These are phyloP conservation scores for Gopherus flavomarginatus DNA, from an alignment of 2,113 vertebrate genomes.

Conservation along the genomic window DNA sequence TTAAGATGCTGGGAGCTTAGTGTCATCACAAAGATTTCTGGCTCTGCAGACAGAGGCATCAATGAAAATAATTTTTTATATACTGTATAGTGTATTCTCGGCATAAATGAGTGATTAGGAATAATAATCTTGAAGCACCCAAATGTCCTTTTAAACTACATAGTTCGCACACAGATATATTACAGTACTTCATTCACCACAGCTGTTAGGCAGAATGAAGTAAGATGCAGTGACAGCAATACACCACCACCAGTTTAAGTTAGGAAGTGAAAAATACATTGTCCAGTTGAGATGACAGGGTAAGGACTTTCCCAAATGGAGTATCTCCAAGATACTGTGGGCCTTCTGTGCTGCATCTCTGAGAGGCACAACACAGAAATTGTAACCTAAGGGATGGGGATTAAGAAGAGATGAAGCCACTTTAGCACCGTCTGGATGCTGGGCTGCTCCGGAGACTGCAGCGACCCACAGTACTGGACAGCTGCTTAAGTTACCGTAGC, in stretches of 20 bases:
- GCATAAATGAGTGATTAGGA: background rate
- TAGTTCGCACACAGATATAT: background rate
- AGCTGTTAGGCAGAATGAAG: background rate
- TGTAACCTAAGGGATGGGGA: background rate
- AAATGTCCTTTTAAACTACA: background rate
- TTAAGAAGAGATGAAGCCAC: background rate
- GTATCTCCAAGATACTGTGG: background rate
- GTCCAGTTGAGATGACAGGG: background rate
- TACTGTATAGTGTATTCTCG: background rate
- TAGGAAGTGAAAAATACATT: background rate
- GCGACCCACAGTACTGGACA: background rate
- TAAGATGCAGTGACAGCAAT: background rate
- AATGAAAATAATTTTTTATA: background rate
- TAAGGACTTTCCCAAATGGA: background rate
- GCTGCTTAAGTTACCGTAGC: background rate
- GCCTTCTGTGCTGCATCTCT: background rate
- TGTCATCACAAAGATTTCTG: background rate
- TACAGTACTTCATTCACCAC: background rate
- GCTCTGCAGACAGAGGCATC: background rate
- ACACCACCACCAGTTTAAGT: background rate
- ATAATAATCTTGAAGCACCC: background rate
- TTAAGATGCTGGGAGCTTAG: accelerated
- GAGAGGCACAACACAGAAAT: background rate
- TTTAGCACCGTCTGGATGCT: background rate
- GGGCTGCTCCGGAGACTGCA: background rate